These are phyloP conservation scores for Patella pellucida DNA, from an alignment of 2,888 invertebrate genomes.

Conservation along the genomic window DNA sequence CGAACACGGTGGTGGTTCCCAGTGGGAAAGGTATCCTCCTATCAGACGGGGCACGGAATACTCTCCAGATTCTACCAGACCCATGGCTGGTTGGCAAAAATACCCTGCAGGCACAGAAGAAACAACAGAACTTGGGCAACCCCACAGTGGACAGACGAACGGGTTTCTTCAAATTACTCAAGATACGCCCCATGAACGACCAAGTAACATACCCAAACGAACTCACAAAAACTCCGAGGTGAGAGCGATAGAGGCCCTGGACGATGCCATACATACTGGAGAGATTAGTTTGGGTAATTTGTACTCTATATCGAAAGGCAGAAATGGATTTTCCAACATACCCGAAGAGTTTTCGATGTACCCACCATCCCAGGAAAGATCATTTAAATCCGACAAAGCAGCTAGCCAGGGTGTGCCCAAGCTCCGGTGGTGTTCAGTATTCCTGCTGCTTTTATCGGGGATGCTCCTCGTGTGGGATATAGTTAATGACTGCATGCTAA, in stretches of 20 bases:
- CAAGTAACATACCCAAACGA: background rate
- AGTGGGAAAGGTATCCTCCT: too few relatives aligned
- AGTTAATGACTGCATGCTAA: background rate
- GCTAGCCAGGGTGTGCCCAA: background rate
- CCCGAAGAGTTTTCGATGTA: background rate
- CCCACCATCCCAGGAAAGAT: background rate
- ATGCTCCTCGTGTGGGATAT: background rate
- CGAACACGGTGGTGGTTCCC: too few relatives aligned
- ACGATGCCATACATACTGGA: background rate
- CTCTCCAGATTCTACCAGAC: too few relatives aligned
- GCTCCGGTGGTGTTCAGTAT: background rate
- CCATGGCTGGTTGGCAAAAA: too few relatives aligned
- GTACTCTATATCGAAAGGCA: background rate
- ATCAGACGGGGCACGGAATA: too few relatives aligned
- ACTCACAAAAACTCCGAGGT: constrained; percentile 1
- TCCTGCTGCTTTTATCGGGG: background rate
- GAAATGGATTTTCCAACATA: background rate
- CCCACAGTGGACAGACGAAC: too few relatives aligned
- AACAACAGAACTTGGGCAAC: too few relatives aligned
- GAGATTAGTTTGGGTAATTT: background rate
- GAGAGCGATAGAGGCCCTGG: background rate
- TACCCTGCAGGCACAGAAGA: too few relatives aligned
- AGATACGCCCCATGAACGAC: background rate
- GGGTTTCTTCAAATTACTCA: too few relatives aligned
- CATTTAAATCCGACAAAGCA: background rate